These are phyloP conservation scores for Actinostola sp. DNA, from an alignment of 92 coral and sea anemone genomes.

Conservation along the genomic window DNA sequence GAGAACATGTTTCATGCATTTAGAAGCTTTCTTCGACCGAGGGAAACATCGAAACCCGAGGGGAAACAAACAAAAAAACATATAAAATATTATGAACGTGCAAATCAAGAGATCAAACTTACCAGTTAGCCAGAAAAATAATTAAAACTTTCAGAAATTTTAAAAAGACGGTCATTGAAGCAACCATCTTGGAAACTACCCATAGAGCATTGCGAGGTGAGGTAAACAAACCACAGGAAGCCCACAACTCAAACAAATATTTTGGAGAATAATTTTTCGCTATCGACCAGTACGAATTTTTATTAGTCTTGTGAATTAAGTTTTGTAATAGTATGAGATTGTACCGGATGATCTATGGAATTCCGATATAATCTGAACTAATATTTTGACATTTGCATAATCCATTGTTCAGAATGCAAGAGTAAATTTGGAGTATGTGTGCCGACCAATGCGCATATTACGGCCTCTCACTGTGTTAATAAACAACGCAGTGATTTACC, in stretches of 20 bases:
- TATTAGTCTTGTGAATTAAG: too few relatives aligned
- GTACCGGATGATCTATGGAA: too few relatives aligned
- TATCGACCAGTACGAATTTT: too few relatives aligned
- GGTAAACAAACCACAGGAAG: conserved; percentile 43
- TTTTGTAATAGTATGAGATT: too few relatives aligned
- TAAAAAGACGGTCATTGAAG: not conserved
- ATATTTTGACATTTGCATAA: not conserved
- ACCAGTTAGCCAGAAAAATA: conserved; percentile 4
- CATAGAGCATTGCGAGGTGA: conserved; percentile 5
- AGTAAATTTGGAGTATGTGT: conserved; percentile 5
- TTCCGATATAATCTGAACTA: not conserved
- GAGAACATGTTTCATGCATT: too few relatives aligned
- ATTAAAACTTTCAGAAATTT: conserved; percentile 20
- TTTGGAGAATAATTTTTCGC: too few relatives aligned
- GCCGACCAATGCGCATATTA: not conserved
- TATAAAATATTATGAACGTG: not conserved
- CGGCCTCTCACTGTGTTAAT: not conserved
- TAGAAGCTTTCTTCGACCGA: too few relatives aligned
- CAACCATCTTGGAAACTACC: conserved; percentile 25
- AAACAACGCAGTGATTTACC: not conserved
- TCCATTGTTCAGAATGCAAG: too few relatives aligned
- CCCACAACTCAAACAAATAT: not conserved
- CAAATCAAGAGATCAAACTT: conserved; percentile 1
- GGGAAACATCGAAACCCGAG: too few relatives aligned
- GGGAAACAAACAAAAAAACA: too few relatives aligned